Conservation (phyloP, 2,797 vertebrate species). For the Acanthurus leucopareius region DNA sequence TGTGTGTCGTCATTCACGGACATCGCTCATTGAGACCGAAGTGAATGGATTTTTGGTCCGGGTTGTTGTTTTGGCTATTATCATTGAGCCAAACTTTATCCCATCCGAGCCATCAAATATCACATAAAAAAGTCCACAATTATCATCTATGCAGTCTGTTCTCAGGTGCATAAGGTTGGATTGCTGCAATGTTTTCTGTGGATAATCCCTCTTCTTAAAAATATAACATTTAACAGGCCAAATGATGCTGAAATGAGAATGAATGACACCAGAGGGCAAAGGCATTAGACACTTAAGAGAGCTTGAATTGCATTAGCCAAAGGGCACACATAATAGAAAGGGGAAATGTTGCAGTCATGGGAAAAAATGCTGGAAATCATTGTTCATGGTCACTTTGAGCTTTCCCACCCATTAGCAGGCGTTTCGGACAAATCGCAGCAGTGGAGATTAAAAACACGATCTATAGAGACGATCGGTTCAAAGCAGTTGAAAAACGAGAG, state of each 20-base stretch:
- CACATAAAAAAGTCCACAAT: slow-evolving; percentile 9
- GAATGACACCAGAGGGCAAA: slow-evolving; percentile 78
- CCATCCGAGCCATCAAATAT: slow-evolving; percentile 7
- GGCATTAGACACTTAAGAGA: slow-evolving; percentile 73
- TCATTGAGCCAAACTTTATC: slow-evolving; percentile 4
- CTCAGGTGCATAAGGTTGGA: slow-evolving; percentile 13
- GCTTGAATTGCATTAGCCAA: slow-evolving; percentile 75
- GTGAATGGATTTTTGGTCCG: slow-evolving; percentile 15
- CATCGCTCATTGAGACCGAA: slow-evolving; percentile 2
- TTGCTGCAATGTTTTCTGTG: slow-evolving; percentile 20
- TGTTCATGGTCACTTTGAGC: slow-evolving; percentile 54
- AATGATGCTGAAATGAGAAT: slow-evolving; percentile 49
- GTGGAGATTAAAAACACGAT: slow-evolving; percentile 39
- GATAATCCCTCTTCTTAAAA: slow-evolving; percentile 6
- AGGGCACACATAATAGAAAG: slow-evolving; percentile 70
- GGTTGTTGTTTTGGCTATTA: slow-evolving; percentile 38
- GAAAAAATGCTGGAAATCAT: slow-evolving; percentile 70
- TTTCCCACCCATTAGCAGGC: slow-evolving; percentile 57
- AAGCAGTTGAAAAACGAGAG: slow-evolving; percentile 38
- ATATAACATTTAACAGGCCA: slow-evolving; percentile 28
- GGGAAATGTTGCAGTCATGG: slow-evolving; percentile 72
- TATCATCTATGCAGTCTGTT: not conserved
- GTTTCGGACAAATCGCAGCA: slow-evolving; percentile 43
- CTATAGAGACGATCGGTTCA: slow-evolving; percentile 43
- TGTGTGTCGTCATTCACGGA: slow-evolving; percentile 31